Evolutionary conservation across 2,797 vertebrate species (phyloP).

Genomic region (Nothura maculosa): DNA sequence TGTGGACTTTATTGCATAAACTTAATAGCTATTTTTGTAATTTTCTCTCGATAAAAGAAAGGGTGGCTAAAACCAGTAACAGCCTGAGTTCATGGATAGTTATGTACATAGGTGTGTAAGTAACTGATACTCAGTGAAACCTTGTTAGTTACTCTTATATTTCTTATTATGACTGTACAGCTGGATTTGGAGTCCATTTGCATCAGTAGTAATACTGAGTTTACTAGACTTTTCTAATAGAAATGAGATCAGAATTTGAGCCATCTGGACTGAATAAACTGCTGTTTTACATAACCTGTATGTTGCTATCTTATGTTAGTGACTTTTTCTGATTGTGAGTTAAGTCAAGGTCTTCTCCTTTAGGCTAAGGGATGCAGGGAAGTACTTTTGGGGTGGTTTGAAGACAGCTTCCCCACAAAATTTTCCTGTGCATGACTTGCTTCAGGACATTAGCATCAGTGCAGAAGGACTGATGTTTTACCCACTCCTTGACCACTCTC

Average conservation of each 20-base stretch:
- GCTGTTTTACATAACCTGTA: not conserved
- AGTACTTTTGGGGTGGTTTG: not conserved
- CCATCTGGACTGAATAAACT: not conserved
- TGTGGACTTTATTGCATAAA: not conserved
- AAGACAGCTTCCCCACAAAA: not conserved
- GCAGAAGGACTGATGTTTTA: not conserved
- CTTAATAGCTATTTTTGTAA: not conserved
- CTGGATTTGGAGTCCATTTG: not conserved
- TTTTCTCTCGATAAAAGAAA: not conserved
- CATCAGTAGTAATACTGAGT: not conserved
- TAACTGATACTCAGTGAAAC: not conserved
- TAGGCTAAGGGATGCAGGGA: not conserved
- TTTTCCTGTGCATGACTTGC: not conserved
- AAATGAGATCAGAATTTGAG: not conserved
- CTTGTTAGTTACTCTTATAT: not conserved
- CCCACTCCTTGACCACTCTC: not conserved
- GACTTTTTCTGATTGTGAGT: slow-evolving; percentile 33
- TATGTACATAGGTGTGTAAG: not conserved
- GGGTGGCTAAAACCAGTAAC: not conserved
- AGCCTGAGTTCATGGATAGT: not conserved
- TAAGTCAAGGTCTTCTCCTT: slow-evolving; percentile 6
- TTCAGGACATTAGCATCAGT: not conserved
- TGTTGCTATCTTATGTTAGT: not conserved
- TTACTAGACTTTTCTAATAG: not conserved
- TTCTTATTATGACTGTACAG: not conserved